These are phyloP conservation scores for Pipistrellus kuhlii DNA, from an alignment of 2,797 vertebrate genomes.

Conservation along the genomic window DNA sequence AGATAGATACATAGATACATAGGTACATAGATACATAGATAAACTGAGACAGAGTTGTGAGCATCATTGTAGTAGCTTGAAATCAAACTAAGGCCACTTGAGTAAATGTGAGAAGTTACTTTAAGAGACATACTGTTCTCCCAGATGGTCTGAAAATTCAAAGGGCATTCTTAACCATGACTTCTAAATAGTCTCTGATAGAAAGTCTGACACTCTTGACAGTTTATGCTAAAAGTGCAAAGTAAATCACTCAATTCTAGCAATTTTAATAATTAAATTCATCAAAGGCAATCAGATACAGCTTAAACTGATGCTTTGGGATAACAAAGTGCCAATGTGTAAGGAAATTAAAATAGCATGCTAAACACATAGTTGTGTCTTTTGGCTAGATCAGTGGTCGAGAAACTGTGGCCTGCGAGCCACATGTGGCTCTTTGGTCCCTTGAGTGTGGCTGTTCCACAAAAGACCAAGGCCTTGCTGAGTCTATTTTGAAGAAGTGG, in stretches of 20 bases:
- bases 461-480: too few species aligned
- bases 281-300: neutral
- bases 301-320: neutral
- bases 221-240: neutral
- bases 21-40: neutral
- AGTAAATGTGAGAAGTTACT: slow-evolving; percentile 6
- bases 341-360: neutral
- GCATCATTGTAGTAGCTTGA: neutral
- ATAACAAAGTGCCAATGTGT: neutral
- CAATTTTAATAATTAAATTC: neutral
- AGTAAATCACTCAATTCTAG: slow-evolving; percentile 13
- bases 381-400: neutral
- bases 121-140: neutral
- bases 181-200: slow-evolving; percentile 21
- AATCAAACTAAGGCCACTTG: neutral
- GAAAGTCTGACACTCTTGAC: slow-evolving; percentile 23
- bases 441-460: too few species aligned
- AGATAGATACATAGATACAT: neutral
- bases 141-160: neutral
- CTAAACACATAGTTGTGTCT: neutral
- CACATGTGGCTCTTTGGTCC: too few species aligned
- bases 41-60: neutral
- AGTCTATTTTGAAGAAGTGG: too few species aligned
- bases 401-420: too few species aligned
- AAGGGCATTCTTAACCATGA: neutral